These are phyloP conservation scores for Drosophila baimaii DNA, from an alignment of 1,140 invertebrate genomes.

Conservation along the genomic window DNA sequence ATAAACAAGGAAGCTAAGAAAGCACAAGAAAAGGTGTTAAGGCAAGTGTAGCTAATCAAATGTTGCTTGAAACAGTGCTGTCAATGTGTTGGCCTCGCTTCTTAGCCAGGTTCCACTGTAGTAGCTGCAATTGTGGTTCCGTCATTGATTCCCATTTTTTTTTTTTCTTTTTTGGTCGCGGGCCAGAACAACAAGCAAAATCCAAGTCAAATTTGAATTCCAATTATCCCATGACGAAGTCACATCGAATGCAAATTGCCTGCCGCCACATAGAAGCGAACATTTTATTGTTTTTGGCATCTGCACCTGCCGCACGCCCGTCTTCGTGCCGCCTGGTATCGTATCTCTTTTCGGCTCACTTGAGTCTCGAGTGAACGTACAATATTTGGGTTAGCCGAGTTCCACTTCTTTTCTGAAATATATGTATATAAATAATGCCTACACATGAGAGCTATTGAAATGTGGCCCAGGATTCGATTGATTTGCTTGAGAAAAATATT, in stretches of 20 bases:
- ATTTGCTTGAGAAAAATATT: neutral
- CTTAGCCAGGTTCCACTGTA: neutral
- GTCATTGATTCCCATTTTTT: conserved; percentile 43
- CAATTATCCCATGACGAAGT: conserved; percentile 65
- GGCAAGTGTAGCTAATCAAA: no score
- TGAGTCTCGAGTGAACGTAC: conserved; percentile 58
- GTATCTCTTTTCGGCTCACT: conserved; percentile 32
- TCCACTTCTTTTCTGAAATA: conserved; percentile 12
- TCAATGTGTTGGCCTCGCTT: neutral
- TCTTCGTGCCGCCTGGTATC: conserved; percentile 19
- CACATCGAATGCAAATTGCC: conserved; percentile 58
- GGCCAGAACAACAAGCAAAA: conserved; percentile 36
- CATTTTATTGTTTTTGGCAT: conserved; percentile 63
- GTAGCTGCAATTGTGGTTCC: conserved; percentile 59
- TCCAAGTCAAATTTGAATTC: conserved; percentile 54
- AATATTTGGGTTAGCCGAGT: conserved; percentile 73
- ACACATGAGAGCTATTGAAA: conserved; percentile 2
- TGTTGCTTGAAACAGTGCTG: no score
- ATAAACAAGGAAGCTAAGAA: no score
- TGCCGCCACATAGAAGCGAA: conserved; percentile 22
- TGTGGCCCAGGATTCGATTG: neutral
- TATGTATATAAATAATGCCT: conserved; percentile 2
- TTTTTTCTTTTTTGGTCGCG: conserved; percentile 27
- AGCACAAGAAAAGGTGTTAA: no score
- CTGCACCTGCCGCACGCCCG: conserved; percentile 65